Evolutionary conservation across 53 echinoderm and acorn worm species (phyloP).

Genomic region (Hippasteria phrygiana): DNA sequence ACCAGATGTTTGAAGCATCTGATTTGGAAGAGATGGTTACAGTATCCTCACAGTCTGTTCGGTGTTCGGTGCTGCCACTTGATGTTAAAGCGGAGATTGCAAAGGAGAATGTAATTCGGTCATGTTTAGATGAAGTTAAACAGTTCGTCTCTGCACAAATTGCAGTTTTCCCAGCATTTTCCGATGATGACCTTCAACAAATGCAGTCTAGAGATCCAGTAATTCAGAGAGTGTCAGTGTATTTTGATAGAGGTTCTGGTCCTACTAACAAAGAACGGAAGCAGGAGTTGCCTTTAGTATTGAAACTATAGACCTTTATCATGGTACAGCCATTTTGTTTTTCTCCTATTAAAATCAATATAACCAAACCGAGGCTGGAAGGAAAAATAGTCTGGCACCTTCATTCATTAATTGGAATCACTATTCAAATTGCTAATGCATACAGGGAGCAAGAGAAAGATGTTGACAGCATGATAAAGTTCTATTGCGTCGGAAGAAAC

Average conservation of each 20-base stretch:
- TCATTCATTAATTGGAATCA: too few species aligned
- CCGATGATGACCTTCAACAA: background rate
- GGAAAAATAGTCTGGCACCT: too few species aligned
- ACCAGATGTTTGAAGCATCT: too few species aligned
- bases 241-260: background rate
- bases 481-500: background rate
- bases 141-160: constrained; percentile 22
- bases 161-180: background rate
- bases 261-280: background rate
- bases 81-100: background rate
- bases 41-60: background rate
- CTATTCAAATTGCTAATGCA: too few species aligned
- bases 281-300: background rate
- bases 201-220: background rate
- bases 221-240: background rate
- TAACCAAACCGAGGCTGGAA: too few species aligned
- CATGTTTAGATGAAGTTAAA: background rate
- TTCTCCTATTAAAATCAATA: too few species aligned
- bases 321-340: too few species aligned
- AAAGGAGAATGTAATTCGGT: background rate
- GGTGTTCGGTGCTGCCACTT: background rate
- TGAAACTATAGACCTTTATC: too few species aligned
- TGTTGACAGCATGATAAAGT: too few species aligned
- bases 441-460: too few species aligned
- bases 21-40: too few species aligned